Percentiles rank a stretch among this genome's conserved stretches.
Conservation (phyloP, 2,113 vertebrate genomes). For the Lasiurus cinereus region DNA sequence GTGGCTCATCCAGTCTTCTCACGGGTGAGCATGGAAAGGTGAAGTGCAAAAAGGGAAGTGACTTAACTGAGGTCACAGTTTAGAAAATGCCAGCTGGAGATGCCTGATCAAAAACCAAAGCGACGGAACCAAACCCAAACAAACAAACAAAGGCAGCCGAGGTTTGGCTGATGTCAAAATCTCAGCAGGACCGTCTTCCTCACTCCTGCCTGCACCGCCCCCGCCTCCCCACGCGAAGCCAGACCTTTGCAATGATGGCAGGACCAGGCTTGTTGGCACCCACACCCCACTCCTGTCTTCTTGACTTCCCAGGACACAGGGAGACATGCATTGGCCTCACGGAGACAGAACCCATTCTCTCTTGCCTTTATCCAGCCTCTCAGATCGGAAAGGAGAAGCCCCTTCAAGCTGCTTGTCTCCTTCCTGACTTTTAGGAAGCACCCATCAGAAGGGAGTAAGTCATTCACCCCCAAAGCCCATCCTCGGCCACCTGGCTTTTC, state of each 20-base stretch:
- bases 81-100: background rate
- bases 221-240: background rate
- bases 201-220: background rate
- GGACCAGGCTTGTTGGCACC: slow-evolving; percentile 1
- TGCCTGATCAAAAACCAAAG: background rate
- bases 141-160: background rate
- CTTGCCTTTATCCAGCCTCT: background rate
- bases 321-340: background rate
- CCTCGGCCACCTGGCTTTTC: background rate
- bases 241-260: background rate
- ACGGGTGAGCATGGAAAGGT: background rate
- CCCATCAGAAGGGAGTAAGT: background rate
- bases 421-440: background rate
- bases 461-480: background rate
- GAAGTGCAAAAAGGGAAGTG: background rate
- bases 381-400: background rate
- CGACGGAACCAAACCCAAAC: background rate
- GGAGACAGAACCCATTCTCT: background rate
- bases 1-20: background rate
- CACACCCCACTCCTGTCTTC: background rate
- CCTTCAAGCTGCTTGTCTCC: background rate
- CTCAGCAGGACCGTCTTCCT: slow-evolving; percentile 3
- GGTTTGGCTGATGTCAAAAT: background rate
- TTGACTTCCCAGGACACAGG: background rate
- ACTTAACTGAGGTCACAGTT: background rate